Evolutionary conservation across 1,140 invertebrate genomes (phyloP).

Genomic region (Mycetomoellerius zeteki): DNA sequence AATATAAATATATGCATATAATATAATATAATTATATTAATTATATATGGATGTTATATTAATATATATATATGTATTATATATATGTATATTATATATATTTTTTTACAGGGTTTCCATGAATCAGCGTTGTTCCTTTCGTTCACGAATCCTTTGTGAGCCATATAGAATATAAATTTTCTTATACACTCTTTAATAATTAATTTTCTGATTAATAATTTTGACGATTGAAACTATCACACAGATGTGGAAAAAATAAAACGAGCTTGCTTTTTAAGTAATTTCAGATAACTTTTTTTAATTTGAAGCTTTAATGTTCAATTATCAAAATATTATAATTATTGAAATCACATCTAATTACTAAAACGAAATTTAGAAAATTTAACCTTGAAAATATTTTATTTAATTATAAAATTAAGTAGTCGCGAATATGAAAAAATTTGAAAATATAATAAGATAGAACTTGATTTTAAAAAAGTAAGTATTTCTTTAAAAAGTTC

Average conservation of each 20-base stretch:
- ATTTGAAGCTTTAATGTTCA: slow-evolving; percentile 6
- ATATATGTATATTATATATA: slow-evolving; percentile 44
- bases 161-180: neutral
- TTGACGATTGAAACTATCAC: neutral
- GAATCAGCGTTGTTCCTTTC: neutral
- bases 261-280: neutral
- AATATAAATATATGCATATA: slow-evolving; percentile 38
- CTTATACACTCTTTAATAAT: neutral
- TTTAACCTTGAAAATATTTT: neutral
- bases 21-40: slow-evolving; percentile 65
- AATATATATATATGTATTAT: slow-evolving; percentile 62
- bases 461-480: neutral
- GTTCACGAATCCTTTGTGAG: neutral
- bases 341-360: neutral
- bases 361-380: neutral
- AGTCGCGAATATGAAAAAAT: neutral
- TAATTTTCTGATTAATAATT: neutral
- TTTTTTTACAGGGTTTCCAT: slow-evolving; percentile 13
- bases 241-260: neutral
- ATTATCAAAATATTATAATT: neutral
- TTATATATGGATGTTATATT: slow-evolving; percentile 64
- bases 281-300: neutral
- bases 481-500: slow-evolving; percentile 3
- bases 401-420: slow-evolving; percentile 24
- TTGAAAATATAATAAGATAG: neutral